phyloP scores from a whole-genome alignment of 2,797 vertebrate genomes.

The Amblyopsis hoosieri region DNA sequence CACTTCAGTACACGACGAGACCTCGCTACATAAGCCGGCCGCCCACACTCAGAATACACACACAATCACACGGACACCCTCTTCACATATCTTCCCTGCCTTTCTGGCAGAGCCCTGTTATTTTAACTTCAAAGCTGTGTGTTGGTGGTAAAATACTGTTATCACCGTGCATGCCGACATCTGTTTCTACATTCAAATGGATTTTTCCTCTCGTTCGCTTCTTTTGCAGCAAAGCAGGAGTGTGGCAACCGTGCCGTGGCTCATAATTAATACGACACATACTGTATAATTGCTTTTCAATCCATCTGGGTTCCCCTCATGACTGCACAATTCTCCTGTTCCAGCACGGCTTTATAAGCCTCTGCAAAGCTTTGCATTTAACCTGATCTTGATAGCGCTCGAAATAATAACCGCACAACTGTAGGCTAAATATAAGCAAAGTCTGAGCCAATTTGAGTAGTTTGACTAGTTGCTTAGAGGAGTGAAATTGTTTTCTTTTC shows the following conservation, averaged over 20 bases:
- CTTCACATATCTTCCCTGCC: slow-evolving; percentile 32
- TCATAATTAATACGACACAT: slow-evolving; percentile 64
- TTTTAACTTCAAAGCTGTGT: slow-evolving; percentile 59
- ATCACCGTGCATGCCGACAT: slow-evolving; percentile 1
- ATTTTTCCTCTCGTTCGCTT: slow-evolving; percentile 3
- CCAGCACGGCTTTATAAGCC: slow-evolving; percentile 56
- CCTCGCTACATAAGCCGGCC: slow-evolving; percentile 7
- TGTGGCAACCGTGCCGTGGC: slow-evolving; percentile 35
- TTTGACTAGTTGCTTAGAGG: not conserved
- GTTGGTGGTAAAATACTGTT: too few relatives aligned
- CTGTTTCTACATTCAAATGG: slow-evolving; percentile 42
- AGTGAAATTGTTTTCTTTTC: not conserved
- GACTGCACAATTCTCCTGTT: slow-evolving; percentile 38
- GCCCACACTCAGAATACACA: slow-evolving; percentile 18
- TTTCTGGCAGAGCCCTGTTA: slow-evolving; percentile 48
- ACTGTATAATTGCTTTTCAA: slow-evolving; percentile 57
- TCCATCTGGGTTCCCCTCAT: slow-evolving; percentile 50
- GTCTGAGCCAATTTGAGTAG: slow-evolving; percentile 9
- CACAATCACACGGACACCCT: slow-evolving; percentile 4
- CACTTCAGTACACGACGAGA: slow-evolving; percentile 9
- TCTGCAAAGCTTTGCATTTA: slow-evolving; percentile 32
- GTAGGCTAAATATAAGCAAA: not conserved
- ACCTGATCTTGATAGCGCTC: slow-evolving; percentile 34
- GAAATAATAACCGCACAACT: slow-evolving; percentile 1
- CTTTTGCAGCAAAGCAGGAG: slow-evolving; percentile 14